Percentiles rank a stretch among this genome's conserved stretches.
Evolutionary conservation across 2,888 invertebrate species (phyloP).

Genomic region (Drosophila helvetica): DNA sequence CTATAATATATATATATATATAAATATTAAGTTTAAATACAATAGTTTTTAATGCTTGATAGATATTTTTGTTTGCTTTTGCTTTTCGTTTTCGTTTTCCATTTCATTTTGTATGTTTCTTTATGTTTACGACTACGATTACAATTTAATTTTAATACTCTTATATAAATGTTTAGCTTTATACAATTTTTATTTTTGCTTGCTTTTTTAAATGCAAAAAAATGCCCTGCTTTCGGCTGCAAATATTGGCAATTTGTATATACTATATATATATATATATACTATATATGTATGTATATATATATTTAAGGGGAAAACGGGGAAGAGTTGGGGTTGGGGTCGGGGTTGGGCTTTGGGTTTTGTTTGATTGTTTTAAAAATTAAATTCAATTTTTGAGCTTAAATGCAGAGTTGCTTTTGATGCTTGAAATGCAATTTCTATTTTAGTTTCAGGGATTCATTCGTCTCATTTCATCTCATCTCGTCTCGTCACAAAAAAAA

Average conservation of each 20-base stretch:
- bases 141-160: constrained; percentile 70
- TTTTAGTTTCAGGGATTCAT: constrained; percentile 36
- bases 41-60: constrained; percentile 71
- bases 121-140: constrained; percentile 63
- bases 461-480: constrained; percentile 18
- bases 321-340: neutral
- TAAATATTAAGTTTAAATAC: constrained; percentile 76
- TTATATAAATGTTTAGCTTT: constrained; percentile 64
- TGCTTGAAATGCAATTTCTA: constrained; percentile 72
- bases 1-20: constrained; percentile 29
- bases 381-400: constrained; percentile 80
- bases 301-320: constrained; percentile 6
- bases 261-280: constrained; percentile 21
- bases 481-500: constrained; percentile 45
- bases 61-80: constrained; percentile 44
- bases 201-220: constrained; percentile 68
- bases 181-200: constrained; percentile 67
- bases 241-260: constrained; percentile 62
- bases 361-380: constrained; percentile 52
- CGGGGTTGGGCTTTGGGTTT: neutral
- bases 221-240: constrained; percentile 63
- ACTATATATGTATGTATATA: constrained; percentile 21
- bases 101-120: constrained; percentile 28
- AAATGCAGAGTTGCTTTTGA: constrained; percentile 74
- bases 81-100: constrained; percentile 6